Base-by-base conservation (phyloP, 2,888 invertebrate species). In the Melangyna quadrimaculata region DNA sequence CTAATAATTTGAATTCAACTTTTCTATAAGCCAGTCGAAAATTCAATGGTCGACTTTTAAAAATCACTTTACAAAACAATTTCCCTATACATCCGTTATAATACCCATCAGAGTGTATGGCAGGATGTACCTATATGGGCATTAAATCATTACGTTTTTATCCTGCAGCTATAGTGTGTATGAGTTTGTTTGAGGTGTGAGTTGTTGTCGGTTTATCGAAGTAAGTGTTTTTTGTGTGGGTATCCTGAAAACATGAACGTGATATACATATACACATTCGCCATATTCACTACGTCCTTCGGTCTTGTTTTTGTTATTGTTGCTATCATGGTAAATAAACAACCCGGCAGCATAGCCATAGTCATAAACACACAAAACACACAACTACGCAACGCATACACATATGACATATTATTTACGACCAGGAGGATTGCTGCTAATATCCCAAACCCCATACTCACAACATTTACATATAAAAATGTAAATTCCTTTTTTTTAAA, bases 71-170 rank as follows among this genome's bases (percentile, higher is more conserved):
- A 69, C 69, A 53, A 75, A 77, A 72, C 69, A 72, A 86, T 77
- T 72, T 86, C 72, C 69, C 69, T 19, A 35, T 14, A 59, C 51
- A 80, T 77, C 72, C 75, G 72, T 45, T 69, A 48, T 17, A 17
- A 48, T 17, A 17, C 43, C 27, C 45, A n/a, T 29, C 74, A 67
- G 71, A 77, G 80, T 86, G 80, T 79, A 86, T n/a, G n/a, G n/a
- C n/a, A n/a, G n/a, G n/a, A n/a, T n/a, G n/a, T n/a, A n/a, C n/a
- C n/a, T n/a, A n/a, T n/a, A n/a, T 67, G 72, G 67, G 77, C 80
- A 80, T 80, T 86, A 80, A 86, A 86, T 86, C 84, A 86, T 86
- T 84, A 67, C 45, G 22, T 63, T 19, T 84, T 77, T 53, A 79
- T 71, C 74, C 70, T 71, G 65, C 43, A 74, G 65, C 43, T 48